Base-by-base conservation (phyloP, 2,113 vertebrate genomes). In the Heteronetta atricapilla region DNA sequence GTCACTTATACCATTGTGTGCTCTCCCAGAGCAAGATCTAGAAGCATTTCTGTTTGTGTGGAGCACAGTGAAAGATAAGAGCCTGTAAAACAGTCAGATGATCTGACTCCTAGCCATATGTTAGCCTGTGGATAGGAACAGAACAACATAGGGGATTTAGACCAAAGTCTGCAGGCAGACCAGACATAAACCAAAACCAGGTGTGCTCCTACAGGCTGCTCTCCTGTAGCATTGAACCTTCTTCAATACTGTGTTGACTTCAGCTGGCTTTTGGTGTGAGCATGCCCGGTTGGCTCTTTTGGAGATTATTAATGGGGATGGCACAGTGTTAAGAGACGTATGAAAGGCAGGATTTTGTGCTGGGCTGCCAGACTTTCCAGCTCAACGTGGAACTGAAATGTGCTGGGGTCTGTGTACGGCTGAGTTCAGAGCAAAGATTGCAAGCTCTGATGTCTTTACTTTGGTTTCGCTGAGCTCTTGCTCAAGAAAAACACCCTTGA, bases 161-260 rank as follows among this genome's bases (percentile, higher is more conserved):
- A 81, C 82, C 11, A 20, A 81, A 67, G 68, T 68, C 86, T 75
- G 58, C 33, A 53, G 60, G 42, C 69, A 82, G 64, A 90, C 38
- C 52, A 84, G 58, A 90, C 58, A 46, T 76, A 94, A 90, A 96
- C 50, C 86, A 95, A 92, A 84, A 76, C 62, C 88, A 93, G 88
- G 90, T 95, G 92, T 90, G 86, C 80, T 69, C 82, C 46, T 42
- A 44, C 11, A 58, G 73, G 66, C 48, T 92, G 60, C 83, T 92
- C 77, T 90, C 52, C 88, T 76, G 53, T 72, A 53, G 66, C 23
- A 62, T 23, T 72, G 76, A 64, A 94, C 73, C 80, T 81, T 93
- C 56, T 68, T 93, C 90, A 90, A 13, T 64, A 6, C 10, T 21
- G 48, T 82, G 76, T 40, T 90, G 86, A 94, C 80, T 88, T 73